Conservation (phyloP, 2,113 vertebrate genomes). For the Cyanistes caeruleus region DNA sequence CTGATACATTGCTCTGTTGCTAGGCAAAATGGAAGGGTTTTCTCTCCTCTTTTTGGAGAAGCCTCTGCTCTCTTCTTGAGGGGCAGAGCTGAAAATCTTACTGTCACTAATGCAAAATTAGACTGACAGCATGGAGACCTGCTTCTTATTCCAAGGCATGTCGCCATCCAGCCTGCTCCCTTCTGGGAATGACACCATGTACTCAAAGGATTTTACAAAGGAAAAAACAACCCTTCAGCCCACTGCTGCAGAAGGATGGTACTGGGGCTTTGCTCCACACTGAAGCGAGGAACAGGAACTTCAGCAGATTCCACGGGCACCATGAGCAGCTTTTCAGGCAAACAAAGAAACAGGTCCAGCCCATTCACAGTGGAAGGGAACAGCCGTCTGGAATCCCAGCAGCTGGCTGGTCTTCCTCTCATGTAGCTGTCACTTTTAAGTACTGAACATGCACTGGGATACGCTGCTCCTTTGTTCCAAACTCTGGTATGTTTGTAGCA, state of each 20-base stretch:
- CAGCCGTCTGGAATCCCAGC: not conserved
- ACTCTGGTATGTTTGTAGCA: not conserved
- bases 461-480: not conserved
- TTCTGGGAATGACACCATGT: not conserved
- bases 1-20: not conserved
- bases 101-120: constrained; percentile 27
- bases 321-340: not conserved
- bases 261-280: not conserved
- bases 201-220: not conserved
- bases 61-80: constrained; percentile 36
- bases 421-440: not conserved
- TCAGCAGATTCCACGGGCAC: not conserved
- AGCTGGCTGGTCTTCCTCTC: not conserved
- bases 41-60: constrained; percentile 3
- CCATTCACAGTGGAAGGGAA: not conserved
- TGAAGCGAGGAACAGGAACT: not conserved
- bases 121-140: constrained; percentile 37
- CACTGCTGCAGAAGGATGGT: not conserved
- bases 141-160: constrained; percentile 45
- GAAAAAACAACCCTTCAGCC: not conserved
- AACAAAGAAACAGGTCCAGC: not conserved
- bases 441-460: not conserved
- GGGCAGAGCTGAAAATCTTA: constrained; percentile 37
- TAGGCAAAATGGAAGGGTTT: constrained; percentile 6
- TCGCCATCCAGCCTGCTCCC: constrained; percentile 23